A percentile compares a stretch with the other conserved stretches of the same genome.
These are phyloP conservation scores for Cyprinodon diabolis DNA, from an alignment of 2,797 vertebrate genomes.

Conservation along the genomic window DNA sequence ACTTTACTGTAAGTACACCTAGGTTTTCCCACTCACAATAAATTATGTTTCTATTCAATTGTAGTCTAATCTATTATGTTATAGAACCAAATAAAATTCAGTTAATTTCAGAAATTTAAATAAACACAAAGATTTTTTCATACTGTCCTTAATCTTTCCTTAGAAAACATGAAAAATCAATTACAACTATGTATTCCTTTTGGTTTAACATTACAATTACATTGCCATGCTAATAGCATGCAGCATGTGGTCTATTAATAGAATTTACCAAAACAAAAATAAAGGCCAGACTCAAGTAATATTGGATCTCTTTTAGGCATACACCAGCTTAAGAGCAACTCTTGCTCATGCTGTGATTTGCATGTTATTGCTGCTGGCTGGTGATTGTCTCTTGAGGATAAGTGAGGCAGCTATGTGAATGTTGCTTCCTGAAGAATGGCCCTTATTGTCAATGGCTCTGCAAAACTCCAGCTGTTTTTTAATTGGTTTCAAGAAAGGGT, in stretches of 20 bases:
- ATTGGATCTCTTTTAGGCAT: slow-evolving; percentile 48
- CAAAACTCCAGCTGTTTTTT: slow-evolving; percentile 78
- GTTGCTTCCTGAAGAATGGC: slow-evolving; percentile 66
- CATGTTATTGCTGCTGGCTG: slow-evolving; percentile 53
- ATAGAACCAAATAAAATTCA: no score
- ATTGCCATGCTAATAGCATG: slow-evolving; percentile 17
- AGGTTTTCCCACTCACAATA: no score
- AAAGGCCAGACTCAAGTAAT: slow-evolving; percentile 18
- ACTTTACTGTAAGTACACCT: no score
- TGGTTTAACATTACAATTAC: slow-evolving; percentile 10
- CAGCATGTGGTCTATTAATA: slow-evolving; percentile 18
- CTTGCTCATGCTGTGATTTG: slow-evolving; percentile 52
- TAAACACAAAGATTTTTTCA: no score
- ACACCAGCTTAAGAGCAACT: slow-evolving; percentile 29
- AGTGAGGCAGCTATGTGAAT: slow-evolving; percentile 64
- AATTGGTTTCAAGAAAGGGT: slow-evolving; percentile 73
- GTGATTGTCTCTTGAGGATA: slow-evolving; percentile 69
- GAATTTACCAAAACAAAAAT: slow-evolving; percentile 24
- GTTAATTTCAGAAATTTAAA: no score
- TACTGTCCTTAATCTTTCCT: no score
- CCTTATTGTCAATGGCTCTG: slow-evolving; percentile 75
- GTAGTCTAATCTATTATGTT: no score
- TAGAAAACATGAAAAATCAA: no score
- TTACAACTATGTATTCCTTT: neutral
- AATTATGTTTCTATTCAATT: no score